Conservation (phyloP, 2,797 vertebrate species). For the Xyrichtys novacula region DNA sequence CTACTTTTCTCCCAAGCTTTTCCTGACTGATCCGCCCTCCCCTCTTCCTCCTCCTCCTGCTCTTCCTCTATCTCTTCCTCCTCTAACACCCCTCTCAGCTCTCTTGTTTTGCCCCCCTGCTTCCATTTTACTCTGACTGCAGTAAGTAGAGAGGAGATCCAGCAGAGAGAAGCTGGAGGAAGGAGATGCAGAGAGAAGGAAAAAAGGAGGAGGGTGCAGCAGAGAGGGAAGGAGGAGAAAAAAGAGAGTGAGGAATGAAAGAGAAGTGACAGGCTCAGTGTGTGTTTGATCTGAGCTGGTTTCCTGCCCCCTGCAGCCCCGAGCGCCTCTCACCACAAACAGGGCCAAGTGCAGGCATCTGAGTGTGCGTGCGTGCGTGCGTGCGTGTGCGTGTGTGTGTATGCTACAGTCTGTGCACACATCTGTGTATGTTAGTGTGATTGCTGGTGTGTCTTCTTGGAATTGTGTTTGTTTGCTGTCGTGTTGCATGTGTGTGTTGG, state of each 20-base stretch:
- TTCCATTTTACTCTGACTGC: conserved; percentile 62
- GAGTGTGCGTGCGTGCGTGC: conserved; percentile 17
- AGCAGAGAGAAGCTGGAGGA: conserved; percentile 9
- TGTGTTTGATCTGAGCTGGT: conserved; percentile 65
- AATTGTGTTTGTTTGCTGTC: conserved; percentile 10
- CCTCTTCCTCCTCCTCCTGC: neutral
- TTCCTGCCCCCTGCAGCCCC: conserved; percentile 41
- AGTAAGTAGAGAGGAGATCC: conserved; percentile 35
- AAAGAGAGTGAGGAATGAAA: conserved; percentile 21
- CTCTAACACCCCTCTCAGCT: conserved; percentile 32
- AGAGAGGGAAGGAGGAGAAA: neutral
- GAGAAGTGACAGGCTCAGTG: conserved; percentile 53
- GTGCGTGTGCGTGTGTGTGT: conserved; percentile 25
- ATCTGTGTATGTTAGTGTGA: conserved; percentile 37
- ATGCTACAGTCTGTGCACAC: conserved; percentile 16
- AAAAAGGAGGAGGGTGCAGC: conserved; percentile 21
- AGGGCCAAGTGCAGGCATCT: conserved; percentile 53
- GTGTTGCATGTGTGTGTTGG: conserved; percentile 3
- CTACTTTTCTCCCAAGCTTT: conserved; percentile 34
- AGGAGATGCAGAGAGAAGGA: conserved; percentile 33
- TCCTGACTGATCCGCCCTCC: conserved; percentile 20
- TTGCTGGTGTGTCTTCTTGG: conserved; percentile 12
- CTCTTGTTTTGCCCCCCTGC: conserved; percentile 12
- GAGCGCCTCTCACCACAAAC: conserved; percentile 50
- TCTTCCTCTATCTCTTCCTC: conserved; percentile 23